Percentiles rank a stretch among this genome's conserved stretches.
phyloP scores from a whole-genome alignment of 1,140 invertebrate species.

The Zaprionus africanus region DNA sequence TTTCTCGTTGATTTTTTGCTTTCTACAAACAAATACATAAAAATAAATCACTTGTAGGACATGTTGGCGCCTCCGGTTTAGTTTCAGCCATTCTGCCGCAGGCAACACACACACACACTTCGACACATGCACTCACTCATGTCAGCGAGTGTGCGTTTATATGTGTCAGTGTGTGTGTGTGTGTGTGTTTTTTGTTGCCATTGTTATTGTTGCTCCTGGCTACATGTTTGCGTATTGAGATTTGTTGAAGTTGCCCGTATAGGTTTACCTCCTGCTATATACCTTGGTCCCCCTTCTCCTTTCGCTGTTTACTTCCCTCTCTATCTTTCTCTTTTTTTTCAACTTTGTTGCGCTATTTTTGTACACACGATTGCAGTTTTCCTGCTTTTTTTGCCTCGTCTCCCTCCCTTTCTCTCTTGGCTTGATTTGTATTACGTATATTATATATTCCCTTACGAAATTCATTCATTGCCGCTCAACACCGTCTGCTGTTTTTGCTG shows the following conservation, averaged over 20 bases:
- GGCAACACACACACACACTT: constrained; percentile 23
- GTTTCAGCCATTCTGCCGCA: constrained; percentile 63
- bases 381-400: constrained; percentile 34
- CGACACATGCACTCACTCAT: constrained; percentile 12
- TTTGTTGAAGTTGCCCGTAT: constrained; percentile 72
- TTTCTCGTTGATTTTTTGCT: constrained; percentile 61
- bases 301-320: background rate
- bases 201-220: constrained; percentile 54
- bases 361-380: constrained; percentile 14
- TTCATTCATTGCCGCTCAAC: constrained; percentile 36
- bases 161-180: background rate
- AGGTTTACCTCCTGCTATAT: constrained; percentile 46
- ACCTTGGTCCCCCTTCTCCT: background rate
- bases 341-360: constrained; percentile 43
- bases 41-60: constrained; percentile 83
- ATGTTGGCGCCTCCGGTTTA: constrained; percentile 82
- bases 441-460: constrained; percentile 30
- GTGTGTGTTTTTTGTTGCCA: constrained; percentile 16
- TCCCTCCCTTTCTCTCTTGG: background rate
- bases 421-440: constrained; percentile 25
- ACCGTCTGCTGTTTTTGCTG: constrained; percentile 1
- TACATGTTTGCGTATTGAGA: constrained; percentile 70
- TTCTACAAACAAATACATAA: constrained; percentile 81
- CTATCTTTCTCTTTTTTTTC: constrained; percentile 12
- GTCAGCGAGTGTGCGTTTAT: constrained; percentile 13